A percentile compares a stretch with the other conserved stretches of the same genome.
Evolutionary conservation across 2,888 invertebrate species (phyloP).

Genomic region (Aleiodes testaceus): DNA sequence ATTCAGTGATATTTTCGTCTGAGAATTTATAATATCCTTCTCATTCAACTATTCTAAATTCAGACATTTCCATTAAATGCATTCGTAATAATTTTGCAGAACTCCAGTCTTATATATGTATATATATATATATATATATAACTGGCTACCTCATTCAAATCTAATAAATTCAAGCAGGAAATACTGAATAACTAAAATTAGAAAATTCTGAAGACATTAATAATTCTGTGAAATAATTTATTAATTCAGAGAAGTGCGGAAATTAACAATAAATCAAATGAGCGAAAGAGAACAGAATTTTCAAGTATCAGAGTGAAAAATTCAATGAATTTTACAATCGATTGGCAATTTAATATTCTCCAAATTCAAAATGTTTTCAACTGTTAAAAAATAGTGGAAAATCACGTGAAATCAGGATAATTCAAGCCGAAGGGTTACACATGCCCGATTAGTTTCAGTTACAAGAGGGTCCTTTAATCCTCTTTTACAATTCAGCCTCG

Average conservation of each 20-base stretch:
- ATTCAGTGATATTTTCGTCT: conserved; percentile 20
- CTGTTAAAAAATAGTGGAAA: conserved; percentile 5
- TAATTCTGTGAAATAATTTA: too few relatives aligned
- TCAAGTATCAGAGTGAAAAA: too few relatives aligned
- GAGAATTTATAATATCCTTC: conserved; percentile 22
- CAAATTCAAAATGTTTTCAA: not conserved
- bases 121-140: conserved; percentile 1
- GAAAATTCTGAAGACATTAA: too few relatives aligned
- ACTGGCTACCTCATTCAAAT: not conserved
- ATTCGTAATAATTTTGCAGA: conserved; percentile 17
- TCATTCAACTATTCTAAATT: conserved; percentile 25
- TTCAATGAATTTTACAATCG: too few relatives aligned
- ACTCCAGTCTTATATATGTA: not conserved
- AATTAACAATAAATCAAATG: too few relatives aligned
- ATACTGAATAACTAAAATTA: not conserved
- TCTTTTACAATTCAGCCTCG: not conserved
- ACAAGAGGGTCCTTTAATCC: conserved; percentile 27
- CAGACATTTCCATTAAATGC: conserved; percentile 29
- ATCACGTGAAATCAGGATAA: conserved; percentile 35
- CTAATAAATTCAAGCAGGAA: not conserved
- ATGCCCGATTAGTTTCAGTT: conserved; percentile 39
- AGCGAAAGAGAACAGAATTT: too few relatives aligned
- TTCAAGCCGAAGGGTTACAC: conserved; percentile 34
- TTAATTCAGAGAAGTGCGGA: too few relatives aligned
- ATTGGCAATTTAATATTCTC: not conserved